These are phyloP conservation scores for Diadegma fenestrale DNA, from an alignment of 2,888 invertebrate genomes.

Conservation along the genomic window DNA sequence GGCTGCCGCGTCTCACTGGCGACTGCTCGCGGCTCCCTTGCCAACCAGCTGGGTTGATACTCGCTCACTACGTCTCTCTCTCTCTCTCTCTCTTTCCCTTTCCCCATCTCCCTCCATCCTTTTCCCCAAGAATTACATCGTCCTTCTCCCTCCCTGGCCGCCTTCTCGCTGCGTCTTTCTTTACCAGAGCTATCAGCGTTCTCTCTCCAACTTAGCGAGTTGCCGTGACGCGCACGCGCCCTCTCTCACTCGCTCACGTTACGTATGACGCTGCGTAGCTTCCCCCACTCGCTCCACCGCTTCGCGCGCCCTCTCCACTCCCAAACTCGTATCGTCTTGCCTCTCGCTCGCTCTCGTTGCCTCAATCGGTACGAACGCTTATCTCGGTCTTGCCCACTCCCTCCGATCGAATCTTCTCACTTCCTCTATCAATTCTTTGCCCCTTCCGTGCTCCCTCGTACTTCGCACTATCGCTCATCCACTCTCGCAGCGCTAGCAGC, in stretches of 20 bases:
- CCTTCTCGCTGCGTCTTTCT: conserved; percentile 40
- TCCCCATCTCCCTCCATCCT: conserved; percentile 15
- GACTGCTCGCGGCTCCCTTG: conserved; percentile 81
- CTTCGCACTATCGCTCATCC: conserved; percentile 47
- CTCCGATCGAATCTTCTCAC: conserved; percentile 9
- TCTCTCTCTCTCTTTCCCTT: conserved; percentile 38
- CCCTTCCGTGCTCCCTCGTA: conserved; percentile 60
- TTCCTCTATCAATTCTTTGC: conserved; percentile 36
- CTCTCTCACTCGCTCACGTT: not conserved
- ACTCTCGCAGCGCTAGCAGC: conserved; percentile 60
- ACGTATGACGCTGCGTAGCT: conserved; percentile 20
- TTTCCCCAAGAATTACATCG: conserved; percentile 51
- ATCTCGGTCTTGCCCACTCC: not conserved
- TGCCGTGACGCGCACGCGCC: conserved; percentile 18
- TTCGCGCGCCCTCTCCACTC: conserved; percentile 21
- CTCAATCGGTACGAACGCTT: not conserved
- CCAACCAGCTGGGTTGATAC: conserved; percentile 81
- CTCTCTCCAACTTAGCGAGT: conserved; percentile 20
- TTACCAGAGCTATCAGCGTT: not conserved
- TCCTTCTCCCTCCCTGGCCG: conserved; percentile 47
- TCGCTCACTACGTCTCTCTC: conserved; percentile 73
- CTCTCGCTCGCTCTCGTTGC: conserved; percentile 3
- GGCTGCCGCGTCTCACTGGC: conserved; percentile 83
- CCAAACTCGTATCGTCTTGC: not conserved
- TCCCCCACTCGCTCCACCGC: not conserved